phyloP scores from a whole-genome alignment of 2,113 vertebrate species.

The Thunnus thynnus region DNA sequence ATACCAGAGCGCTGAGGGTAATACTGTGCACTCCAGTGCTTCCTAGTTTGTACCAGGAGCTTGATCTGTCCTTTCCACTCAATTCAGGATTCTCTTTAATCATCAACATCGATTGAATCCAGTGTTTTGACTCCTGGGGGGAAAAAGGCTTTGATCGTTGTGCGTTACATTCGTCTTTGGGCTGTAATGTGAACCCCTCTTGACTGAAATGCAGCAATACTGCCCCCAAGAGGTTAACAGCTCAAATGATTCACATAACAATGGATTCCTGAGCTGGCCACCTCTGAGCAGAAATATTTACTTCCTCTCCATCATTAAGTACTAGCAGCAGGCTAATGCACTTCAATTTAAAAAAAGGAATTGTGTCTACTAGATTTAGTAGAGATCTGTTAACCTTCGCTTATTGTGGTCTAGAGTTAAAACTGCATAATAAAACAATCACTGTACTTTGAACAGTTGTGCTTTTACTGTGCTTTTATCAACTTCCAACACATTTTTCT shows the following conservation, averaged over 20 bases:
- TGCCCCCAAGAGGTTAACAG: conserved; percentile 61
- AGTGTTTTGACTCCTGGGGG: not conserved
- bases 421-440: not conserved
- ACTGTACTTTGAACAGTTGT: too few relatives aligned
- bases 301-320: conserved; percentile 16
- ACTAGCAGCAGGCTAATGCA: not conserved
- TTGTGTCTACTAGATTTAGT: not conserved
- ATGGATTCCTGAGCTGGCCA: conserved; percentile 3
- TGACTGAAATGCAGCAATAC: conserved; percentile 20
- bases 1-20: not conserved
- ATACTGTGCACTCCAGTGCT: not conserved
- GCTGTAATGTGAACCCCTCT: not conserved
- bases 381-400: not conserved
- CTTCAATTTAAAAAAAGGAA: not conserved
- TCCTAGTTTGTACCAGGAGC: not conserved
- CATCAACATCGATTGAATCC: not conserved
- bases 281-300: conserved; percentile 9
- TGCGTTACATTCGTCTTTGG: not conserved
- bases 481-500: not conserved
- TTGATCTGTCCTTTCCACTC: not conserved
- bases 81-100: not conserved
- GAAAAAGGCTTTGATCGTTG: not conserved
- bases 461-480: too few relatives aligned
- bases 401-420: not conserved
- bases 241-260: conserved; percentile 19